A percentile compares a stretch with the other conserved stretches of the same genome.
These are phyloP conservation scores for Polyergus mexicanus DNA, from an alignment of 1,140 invertebrate species.

Conservation along the genomic window DNA sequence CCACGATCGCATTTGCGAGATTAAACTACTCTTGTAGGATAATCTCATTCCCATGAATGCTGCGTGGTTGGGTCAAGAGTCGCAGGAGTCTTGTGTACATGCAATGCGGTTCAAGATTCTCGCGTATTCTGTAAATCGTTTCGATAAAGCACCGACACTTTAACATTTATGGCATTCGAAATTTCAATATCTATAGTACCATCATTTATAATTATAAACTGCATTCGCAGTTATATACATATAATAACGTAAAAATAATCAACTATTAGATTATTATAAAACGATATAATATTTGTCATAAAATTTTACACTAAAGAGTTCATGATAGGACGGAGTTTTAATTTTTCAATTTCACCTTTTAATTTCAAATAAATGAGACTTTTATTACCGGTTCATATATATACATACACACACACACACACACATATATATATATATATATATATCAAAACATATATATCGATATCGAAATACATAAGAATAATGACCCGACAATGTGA, in stretches of 20 bases:
- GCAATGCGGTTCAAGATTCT: conserved; percentile 30
- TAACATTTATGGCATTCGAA: neutral
- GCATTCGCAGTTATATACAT: neutral
- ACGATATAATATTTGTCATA: neutral
- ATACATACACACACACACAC: too few relatives aligned
- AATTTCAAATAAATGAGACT: neutral
- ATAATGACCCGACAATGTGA: neutral
- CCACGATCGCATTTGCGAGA: conserved; percentile 52
- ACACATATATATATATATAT: too few relatives aligned
- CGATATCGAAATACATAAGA: neutral
- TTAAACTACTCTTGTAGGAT: conserved; percentile 65
- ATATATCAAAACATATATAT: neutral
- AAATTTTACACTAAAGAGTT: neutral
- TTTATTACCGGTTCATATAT: neutral
- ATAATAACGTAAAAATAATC: neutral
- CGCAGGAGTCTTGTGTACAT: neutral
- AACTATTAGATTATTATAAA: neutral
- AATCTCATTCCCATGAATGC: conserved; percentile 59
- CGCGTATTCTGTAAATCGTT: conserved; percentile 2
- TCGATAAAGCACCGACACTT: neutral
- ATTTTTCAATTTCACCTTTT: neutral
- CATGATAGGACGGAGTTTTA: neutral
- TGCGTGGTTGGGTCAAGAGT: conserved; percentile 22
- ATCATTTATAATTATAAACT: neutral
- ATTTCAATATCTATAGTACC: neutral